A percentile compares a stretch with the other conserved stretches of the same genome.
These are phyloP conservation scores for Ornithoptera alexandrae DNA, from an alignment of 2,888 invertebrate genomes.

Conservation along the genomic window DNA sequence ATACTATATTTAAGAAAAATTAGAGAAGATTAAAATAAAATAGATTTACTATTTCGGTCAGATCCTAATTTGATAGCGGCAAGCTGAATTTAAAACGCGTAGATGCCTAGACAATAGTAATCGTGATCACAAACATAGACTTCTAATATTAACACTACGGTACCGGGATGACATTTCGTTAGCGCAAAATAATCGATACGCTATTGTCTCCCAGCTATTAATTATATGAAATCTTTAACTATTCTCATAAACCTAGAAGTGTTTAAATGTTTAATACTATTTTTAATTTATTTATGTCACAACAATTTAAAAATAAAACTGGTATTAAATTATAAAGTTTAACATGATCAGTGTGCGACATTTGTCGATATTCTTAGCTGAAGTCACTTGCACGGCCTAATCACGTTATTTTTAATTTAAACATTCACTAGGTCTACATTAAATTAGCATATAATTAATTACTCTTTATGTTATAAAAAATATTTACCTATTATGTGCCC, in stretches of 20 bases:
- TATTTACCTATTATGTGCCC: constrained; percentile 79
- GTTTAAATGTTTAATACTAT: constrained; percentile 17
- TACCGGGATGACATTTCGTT: constrained; percentile 79
- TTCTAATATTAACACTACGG: constrained; percentile 79
- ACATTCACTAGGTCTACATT: constrained; percentile 35
- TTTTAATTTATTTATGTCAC: constrained; percentile 26
- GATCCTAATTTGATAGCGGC: constrained; percentile 67
- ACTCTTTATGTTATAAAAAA: constrained; percentile 41
- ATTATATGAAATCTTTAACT: constrained; percentile 45
- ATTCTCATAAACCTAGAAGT: background rate
- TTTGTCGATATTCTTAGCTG: constrained; percentile 75
- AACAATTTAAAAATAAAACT: constrained; percentile 52
- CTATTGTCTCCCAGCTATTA: constrained; percentile 78
- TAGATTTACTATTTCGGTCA: constrained; percentile 72
- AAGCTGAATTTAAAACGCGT: constrained; percentile 77
- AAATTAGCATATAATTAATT: constrained; percentile 27
- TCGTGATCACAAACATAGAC: constrained; percentile 74
- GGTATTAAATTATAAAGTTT: constrained; percentile 59
- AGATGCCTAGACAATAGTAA: constrained; percentile 78
- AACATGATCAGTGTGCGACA: constrained; percentile 70
- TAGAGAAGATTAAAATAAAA: background rate
- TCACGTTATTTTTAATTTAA: constrained; percentile 61
- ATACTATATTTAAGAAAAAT: too few relatives aligned
- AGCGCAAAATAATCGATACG: constrained; percentile 80
- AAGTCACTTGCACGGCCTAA: constrained; percentile 56